Evolutionary conservation across 2,888 invertebrate genomes (phyloP).

Genomic region (Trissolcus japonicus): DNA sequence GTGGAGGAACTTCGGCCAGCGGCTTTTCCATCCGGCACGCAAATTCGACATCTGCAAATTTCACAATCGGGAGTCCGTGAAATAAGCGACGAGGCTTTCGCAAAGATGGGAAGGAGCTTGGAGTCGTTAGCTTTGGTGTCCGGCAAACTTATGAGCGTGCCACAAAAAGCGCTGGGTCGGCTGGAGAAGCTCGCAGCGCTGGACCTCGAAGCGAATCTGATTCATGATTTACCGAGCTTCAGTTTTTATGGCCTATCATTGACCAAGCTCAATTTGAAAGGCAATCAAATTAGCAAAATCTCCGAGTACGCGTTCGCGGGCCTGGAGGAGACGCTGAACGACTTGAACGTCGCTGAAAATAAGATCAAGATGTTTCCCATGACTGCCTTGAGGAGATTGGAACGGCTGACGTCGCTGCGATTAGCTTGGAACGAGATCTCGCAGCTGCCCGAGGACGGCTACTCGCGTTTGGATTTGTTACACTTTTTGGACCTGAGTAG

Average conservation of each 20-base stretch:
- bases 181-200: slow-evolving; percentile 85
- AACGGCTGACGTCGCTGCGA: slow-evolving; percentile 83
- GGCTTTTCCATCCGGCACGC: slow-evolving; percentile 84
- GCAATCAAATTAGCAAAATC: slow-evolving; percentile 87
- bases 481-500: slow-evolving; percentile 89
- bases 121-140: slow-evolving; percentile 88
- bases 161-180: slow-evolving; percentile 86
- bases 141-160: slow-evolving; percentile 84
- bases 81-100: slow-evolving; percentile 73
- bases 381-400: slow-evolving; percentile 85
- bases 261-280: slow-evolving; percentile 88
- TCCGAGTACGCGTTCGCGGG: slow-evolving; percentile 90
- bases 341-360: slow-evolving; percentile 92
- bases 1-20: slow-evolving; percentile 85
- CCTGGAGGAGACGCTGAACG: slow-evolving; percentile 85
- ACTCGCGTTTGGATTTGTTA: slow-evolving; percentile 84
- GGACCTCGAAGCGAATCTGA: slow-evolving; percentile 90
- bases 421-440: slow-evolving; percentile 80
- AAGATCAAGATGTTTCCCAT: slow-evolving; percentile 89
- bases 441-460: slow-evolving; percentile 83
- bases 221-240: slow-evolving; percentile 89
- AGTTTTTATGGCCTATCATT: slow-evolving; percentile 92
- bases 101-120: slow-evolving; percentile 75
- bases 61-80: slow-evolving; percentile 82
- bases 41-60: slow-evolving; percentile 85